Evolutionary conservation across 92 coral and sea anemone genomes (phyloP).

Genomic region (Palythoa grandis): DNA sequence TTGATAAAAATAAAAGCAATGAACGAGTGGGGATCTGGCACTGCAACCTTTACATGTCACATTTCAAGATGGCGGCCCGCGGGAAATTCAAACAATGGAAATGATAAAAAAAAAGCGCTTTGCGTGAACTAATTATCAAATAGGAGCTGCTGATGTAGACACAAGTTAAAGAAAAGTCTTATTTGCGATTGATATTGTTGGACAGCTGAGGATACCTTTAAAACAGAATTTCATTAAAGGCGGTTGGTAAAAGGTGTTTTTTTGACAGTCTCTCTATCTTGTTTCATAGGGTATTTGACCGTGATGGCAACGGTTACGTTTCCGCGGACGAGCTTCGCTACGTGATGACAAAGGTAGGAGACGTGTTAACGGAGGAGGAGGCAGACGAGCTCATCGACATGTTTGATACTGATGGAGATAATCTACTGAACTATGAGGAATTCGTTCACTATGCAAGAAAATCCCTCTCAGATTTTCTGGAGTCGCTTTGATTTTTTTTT

Average conservation of each 20-base stretch:
- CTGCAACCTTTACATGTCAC: no score
- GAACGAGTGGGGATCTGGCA: no score
- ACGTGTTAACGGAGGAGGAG: constrained; percentile 68
- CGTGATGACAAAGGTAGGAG: constrained; percentile 73
- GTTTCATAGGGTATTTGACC: constrained; percentile 76
- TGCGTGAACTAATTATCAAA: no score
- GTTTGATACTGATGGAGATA: constrained; percentile 86
- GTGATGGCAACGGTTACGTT: constrained; percentile 82
- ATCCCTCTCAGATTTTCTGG: constrained; percentile 61
- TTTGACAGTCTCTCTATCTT: background rate
- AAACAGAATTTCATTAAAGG: no score
- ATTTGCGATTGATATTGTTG: no score
- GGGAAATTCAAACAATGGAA: no score
- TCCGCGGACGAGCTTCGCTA: constrained; percentile 77
- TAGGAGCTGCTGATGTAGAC: no score
- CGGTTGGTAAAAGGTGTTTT: background rate
- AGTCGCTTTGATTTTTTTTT: constrained; percentile 32
- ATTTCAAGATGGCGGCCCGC: no score
- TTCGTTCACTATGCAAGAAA: constrained; percentile 71
- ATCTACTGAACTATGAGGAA: constrained; percentile 80
- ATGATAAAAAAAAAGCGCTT: no score
- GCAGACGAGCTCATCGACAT: constrained; percentile 84
- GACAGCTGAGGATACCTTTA: no score
- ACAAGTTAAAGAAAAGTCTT: no score
- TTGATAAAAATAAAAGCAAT: no score